Percentiles rank a stretch among this genome's conserved stretches.
phyloP scores from a whole-genome alignment of 2,113 vertebrate genomes.

The Sardina pilchardus region DNA sequence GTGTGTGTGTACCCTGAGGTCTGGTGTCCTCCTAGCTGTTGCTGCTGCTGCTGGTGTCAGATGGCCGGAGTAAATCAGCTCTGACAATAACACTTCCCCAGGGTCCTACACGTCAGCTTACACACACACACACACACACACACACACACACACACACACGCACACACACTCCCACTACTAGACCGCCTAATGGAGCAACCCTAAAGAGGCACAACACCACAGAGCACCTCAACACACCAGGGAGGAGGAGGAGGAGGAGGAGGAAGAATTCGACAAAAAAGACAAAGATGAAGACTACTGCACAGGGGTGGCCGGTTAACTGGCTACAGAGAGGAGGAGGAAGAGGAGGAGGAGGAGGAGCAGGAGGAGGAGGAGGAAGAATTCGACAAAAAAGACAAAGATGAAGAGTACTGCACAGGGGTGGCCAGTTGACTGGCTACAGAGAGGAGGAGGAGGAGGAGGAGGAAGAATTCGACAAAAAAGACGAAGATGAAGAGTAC shows the following conservation, averaged over 20 bases:
- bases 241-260: conserved; percentile 17
- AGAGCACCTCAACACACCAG: not conserved
- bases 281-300: no score
- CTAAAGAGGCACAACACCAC: conserved; percentile 31
- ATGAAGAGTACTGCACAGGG: no score
- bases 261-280: no score
- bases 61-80: conserved; percentile 83
- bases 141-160: no score
- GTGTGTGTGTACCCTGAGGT: not conserved
- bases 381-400: not conserved
- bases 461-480: no score
- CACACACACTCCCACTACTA: conserved; percentile 63
- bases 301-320: no score
- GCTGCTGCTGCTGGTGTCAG: conserved; percentile 65
- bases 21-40: not conserved
- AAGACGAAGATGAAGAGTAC: not conserved
- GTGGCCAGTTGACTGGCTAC: no score
- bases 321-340: no score
- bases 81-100: conserved; percentile 87
- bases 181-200: conserved; percentile 87
- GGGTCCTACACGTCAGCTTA: conserved; percentile 84
- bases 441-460: not conserved
- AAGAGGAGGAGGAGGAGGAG: not conserved
- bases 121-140: no score
- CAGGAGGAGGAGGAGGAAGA: not conserved